Percentiles rank a stretch among this genome's conserved stretches.
Conservation (phyloP, 1,140 invertebrate species). For the Plectus sambesii region DNA sequence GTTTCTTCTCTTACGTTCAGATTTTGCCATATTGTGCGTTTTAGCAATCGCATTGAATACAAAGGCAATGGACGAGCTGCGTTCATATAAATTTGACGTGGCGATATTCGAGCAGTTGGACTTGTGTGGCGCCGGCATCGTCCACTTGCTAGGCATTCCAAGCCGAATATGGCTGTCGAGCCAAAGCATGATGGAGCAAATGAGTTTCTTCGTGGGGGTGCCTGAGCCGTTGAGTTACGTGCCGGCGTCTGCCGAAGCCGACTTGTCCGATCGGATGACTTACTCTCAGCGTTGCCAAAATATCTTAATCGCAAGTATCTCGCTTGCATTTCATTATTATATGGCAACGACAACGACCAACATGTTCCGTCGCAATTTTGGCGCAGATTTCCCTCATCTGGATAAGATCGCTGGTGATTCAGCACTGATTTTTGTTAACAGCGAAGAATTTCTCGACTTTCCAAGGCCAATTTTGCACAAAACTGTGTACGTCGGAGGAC, state of each 20-base stretch:
- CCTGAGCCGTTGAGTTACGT: constrained; percentile 21
- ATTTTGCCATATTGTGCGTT: too few species aligned
- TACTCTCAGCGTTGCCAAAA: constrained; percentile 24
- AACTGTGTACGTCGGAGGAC: constrained; percentile 25
- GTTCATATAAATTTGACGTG: constrained; percentile 19
- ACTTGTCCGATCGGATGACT: constrained; percentile 19
- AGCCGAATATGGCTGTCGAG: constrained; percentile 26
- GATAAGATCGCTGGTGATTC: constrained; percentile 22
- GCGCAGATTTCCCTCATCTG: constrained; percentile 21
- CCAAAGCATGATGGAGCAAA: constrained; percentile 22
- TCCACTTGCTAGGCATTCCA: constrained; percentile 22
- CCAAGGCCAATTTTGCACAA: constrained; percentile 25
- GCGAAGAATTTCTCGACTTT: constrained; percentile 27
- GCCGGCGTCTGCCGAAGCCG: constrained; percentile 29
- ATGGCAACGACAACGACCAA: constrained; percentile 17
- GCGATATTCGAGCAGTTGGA: constrained; percentile 27
- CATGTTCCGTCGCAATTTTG: constrained; percentile 15
- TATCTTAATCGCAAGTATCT: too few species aligned
- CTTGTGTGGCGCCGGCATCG: constrained; percentile 22
- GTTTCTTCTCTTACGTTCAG: too few species aligned
- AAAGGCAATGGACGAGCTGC: constrained; percentile 20
- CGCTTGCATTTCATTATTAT: constrained; percentile 17
- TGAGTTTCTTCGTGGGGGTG: constrained; percentile 25
- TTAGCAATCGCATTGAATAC: constrained; percentile 18
- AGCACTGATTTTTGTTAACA: constrained; percentile 24